Base-by-base conservation (phyloP, 2,888 invertebrate genomes). In the Drosophila barbarae region DNA sequence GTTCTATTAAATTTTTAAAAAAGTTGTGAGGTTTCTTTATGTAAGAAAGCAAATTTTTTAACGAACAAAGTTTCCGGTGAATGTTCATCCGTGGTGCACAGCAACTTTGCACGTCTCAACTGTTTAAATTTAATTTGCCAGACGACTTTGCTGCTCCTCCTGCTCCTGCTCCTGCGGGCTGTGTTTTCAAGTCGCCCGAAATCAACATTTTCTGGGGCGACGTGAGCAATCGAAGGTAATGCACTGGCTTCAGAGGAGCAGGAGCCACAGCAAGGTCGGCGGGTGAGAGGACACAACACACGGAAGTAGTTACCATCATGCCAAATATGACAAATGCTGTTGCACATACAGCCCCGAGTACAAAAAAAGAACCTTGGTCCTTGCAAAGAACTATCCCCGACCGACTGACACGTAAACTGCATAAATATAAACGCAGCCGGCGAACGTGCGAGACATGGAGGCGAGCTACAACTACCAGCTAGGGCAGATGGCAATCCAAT, bases 271-370 rank as follows among this genome's bases (percentile, higher is more conserved):
- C 30, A 36, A 21, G 23, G 23, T 30, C 38, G 23, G 26, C 35
- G 21, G 13, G 44, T 28, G 57, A 47, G 59, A n/a, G 59, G 44
- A 46, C 59, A 76, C 68, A 78, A 69, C 75, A 72, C 74, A 79
- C 80, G 84, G 81, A 81, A 81, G 79, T 83, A 75, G 84, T 84
- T 84, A 84, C 77, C 84, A 70, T 76, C 79, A 76, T 74, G 74
- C 79, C 82, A 84, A 77, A 81, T 81, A 84, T 81, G 81, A 81
- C 81, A 84, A 82, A 81, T 81, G 84, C 71, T 51, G 52, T 41
- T 59, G 65, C 71, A 54, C 70, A 30, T 51, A 64, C 65, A 69
- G 66, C 70, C 58, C 41, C 55, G 51, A 64, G 46, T 41, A 36
- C 18, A 26, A 46, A 38, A 52, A 54, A 50, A 35, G 35, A 12